phyloP scores from a whole-genome alignment of 2,888 invertebrate genomes.

The Habrosyne pyritoides region DNA sequence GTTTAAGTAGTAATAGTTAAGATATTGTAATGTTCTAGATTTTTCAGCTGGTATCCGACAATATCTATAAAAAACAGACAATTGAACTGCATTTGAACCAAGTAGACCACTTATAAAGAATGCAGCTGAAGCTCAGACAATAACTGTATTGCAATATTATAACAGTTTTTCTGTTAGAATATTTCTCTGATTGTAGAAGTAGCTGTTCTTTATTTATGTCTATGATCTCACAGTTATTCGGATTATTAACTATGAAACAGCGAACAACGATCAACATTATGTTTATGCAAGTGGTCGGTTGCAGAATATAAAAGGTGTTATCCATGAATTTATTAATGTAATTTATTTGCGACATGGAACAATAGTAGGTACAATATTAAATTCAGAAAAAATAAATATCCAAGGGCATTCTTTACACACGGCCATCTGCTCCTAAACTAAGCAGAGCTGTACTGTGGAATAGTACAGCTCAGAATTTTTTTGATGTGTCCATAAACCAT shows the following conservation, averaged over 20 bases:
- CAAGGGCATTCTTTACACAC: no score
- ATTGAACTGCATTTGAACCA: background rate
- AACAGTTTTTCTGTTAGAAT: conserved; percentile 2
- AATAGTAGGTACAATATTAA: no score
- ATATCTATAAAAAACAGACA: background rate
- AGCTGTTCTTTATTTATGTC: background rate
- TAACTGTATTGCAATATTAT: conserved; percentile 9
- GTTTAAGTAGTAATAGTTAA: no score
- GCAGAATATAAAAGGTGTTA: background rate
- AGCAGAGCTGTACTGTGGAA: no score
- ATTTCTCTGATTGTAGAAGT: conserved; percentile 5
- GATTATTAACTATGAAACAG: background rate
- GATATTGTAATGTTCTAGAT: background rate
- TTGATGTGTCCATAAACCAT: no score
- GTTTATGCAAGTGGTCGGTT: conserved; percentile 1
- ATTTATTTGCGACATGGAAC: background rate
- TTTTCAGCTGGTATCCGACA: background rate
- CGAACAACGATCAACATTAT: background rate
- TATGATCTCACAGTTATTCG: background rate
- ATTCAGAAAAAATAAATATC: no score
- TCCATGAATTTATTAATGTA: background rate
- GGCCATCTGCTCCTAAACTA: no score
- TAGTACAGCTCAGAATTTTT: no score
- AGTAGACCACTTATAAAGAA: background rate
- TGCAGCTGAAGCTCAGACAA: conserved; percentile 5